Evolutionary conservation across 2,113 vertebrate species (phyloP), one percentile per base, ranked within the genome.

Genomic region (Nothocercus julius): DNA sequence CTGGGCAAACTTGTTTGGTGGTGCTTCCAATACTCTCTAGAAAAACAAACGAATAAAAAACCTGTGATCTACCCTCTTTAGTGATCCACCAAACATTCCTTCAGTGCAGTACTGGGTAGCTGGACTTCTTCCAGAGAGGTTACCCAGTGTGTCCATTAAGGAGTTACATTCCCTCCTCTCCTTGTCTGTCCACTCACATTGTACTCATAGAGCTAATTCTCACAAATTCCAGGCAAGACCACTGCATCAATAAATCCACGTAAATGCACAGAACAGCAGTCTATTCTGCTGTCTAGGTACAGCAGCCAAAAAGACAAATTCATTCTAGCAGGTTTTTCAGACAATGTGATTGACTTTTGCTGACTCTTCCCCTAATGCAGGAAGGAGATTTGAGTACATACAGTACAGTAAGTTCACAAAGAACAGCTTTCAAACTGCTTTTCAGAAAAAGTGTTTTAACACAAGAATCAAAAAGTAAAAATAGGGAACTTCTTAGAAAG

Each of bases 321-420:
- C n/a, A 59, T 58, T 82, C 49, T 58, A 85, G 49, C 32, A 49
- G 21, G 3, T 13, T 91, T 84, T 91, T 76, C 44, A 79, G 81
- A 24, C 34, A 93, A 67, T 14, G 30, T 61, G 54, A 51, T 66
- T 91, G 47, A 79, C 68, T 78, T 83, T 25, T 44, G 67, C 25
- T 89, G 64, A 63, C 56, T 85, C 68, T 86, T 76, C 49, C 16
- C 64, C 85, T 90, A 91, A 92, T 34, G 42, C 44, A 87, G 69
- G n/a, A 93, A 95, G 58, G 78, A 72, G 42, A 84, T 90, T 84
- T 93, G 75, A 92, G 51, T 66, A 87, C 61, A 49, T 58, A 91
- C 64, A 69, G 30, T 38, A 92, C 68, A 72, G 30, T 34, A 84
- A 94, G 53, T 90, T 76, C 85, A 96, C 56, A 73, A 92, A 90